Base-by-base conservation (phyloP, 2,888 invertebrate genomes). In the Pollenia griseotomentosa region DNA sequence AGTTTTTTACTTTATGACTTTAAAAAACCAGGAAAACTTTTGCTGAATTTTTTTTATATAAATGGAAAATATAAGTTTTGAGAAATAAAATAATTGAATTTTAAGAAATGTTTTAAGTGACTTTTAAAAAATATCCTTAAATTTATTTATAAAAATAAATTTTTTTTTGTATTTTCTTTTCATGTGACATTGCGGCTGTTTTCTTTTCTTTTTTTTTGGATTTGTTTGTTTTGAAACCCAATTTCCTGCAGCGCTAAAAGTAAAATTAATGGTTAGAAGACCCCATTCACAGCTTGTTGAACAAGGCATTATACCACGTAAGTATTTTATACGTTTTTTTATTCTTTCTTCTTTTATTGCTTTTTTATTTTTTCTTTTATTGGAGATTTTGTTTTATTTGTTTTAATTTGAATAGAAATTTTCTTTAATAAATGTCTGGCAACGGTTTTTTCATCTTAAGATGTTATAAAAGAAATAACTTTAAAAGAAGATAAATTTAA, bases 251-350 rank as follows among this genome's bases (percentile, higher is more conserved):
- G 99, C 99, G 92, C 95, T 99, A 93, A 98, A 99, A 95, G 97
- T 98, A 94, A 99, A 99, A 95, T 95, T 99, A 94, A 97, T 98
- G 97, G 96, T 98, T 94, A 95, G 99, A 93, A 95, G 98, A 92
- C 98, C 99, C 88, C 96, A 98, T 93, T 98, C 97, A 94, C 98
- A 99, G 94, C 95, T 99, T 91, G 98, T 99, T 91, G 98, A 97
- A 90, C 98, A 99, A 95, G 99, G 99, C 94, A 99, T 99, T 93
- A 97, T 99, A 96, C 99, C 99, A 93, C 97, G 99, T 99, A 96
- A 98, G 99, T 98, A 92, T 70, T 87, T 75, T 57, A 70, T 82
- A 51, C 70, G 46, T 40, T 42, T 83, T 51, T 19, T 78, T 80
- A 11, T 14, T 51, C 40, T 51, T 57, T 65, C 40, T 16, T 42